Percentiles rank a stretch among this genome's conserved stretches.
Evolutionary conservation across 1,140 invertebrate genomes (phyloP).

Genomic region (Reticulitermes speratus): DNA sequence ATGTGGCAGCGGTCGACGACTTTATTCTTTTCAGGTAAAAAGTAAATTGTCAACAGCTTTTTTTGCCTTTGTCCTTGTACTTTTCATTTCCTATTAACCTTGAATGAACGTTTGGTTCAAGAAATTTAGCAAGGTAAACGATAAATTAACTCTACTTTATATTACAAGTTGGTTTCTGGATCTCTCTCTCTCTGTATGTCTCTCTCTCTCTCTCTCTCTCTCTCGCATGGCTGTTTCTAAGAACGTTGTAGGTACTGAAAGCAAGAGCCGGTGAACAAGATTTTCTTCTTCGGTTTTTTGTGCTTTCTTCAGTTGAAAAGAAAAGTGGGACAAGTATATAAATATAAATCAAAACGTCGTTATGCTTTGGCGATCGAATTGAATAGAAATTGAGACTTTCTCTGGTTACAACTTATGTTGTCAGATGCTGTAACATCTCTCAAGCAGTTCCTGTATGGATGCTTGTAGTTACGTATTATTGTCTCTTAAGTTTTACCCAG

Average conservation of each 20-base stretch:
- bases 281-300: neutral
- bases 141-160: neutral
- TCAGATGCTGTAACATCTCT: neutral
- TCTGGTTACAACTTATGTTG: neutral
- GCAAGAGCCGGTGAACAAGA: neutral
- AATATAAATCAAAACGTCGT: neutral
- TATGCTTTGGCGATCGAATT: neutral
- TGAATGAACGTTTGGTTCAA: neutral
- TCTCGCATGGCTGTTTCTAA: neutral
- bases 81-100: neutral
- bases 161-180: slow-evolving; percentile 4
- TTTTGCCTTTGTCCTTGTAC: neutral
- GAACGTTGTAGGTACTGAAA: neutral
- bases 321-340: neutral
- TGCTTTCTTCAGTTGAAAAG: neutral
- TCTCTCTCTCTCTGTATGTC: neutral
- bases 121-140: neutral
- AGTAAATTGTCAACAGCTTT: neutral
- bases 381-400: neutral
- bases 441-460: neutral
- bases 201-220: neutral
- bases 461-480: neutral
- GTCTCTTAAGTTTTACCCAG: neutral
- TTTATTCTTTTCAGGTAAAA: slow-evolving; percentile 8
- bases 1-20: neutral